Conservation (phyloP, 2,888 invertebrate species). For the Acanthosepion pharaonis region DNA sequence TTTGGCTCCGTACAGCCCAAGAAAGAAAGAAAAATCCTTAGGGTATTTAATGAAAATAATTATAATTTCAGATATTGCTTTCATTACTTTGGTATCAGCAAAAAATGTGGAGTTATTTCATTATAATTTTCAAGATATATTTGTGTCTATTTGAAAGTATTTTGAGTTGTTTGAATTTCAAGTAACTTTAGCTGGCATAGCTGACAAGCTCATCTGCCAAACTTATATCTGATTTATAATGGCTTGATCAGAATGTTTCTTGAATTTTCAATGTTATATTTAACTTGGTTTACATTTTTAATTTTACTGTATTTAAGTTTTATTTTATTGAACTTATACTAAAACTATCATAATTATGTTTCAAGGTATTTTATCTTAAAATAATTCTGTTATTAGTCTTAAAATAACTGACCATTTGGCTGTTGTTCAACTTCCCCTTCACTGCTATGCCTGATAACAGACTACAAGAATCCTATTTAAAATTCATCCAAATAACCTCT, state of each 20-base stretch:
- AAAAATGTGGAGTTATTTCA: too few species aligned
- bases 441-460: conserved; percentile 3
- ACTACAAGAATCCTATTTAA: neutral
- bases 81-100: neutral
- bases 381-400: neutral
- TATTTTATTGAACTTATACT: neutral
- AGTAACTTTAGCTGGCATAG: neutral
- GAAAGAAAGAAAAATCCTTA: too few species aligned
- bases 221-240: neutral
- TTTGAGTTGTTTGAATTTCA: neutral
- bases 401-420: conserved; percentile 33
- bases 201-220: neutral
- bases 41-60: neutral
- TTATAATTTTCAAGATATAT: neutral
- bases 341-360: neutral
- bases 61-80: neutral
- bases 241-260: neutral
- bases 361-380: neutral
- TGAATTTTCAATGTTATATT: neutral
- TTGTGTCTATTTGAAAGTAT: neutral
- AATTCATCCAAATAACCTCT: conserved; percentile 21
- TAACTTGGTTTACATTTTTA: neutral
- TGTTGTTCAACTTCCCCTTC: conserved; percentile 33
- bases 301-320: neutral
- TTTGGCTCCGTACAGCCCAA: too few species aligned